Conservation (phyloP, 2,113 vertebrate species). For the Manacus vitellinus region DNA sequence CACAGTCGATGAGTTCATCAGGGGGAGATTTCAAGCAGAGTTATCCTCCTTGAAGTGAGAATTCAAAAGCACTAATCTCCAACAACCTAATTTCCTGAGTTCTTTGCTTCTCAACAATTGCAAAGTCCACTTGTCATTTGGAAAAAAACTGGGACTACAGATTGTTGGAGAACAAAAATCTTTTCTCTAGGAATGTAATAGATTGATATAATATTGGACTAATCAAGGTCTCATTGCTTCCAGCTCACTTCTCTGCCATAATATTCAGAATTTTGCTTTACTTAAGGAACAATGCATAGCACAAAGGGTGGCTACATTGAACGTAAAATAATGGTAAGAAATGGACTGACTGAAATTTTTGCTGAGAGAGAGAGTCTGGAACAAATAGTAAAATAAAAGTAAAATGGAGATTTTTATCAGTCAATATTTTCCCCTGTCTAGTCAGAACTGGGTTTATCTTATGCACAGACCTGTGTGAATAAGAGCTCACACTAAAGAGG, state of each 20-base stretch:
- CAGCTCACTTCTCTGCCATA: background rate
- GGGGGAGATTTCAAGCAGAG: background rate
- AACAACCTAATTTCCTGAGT: background rate
- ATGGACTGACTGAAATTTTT: background rate
- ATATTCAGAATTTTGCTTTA: background rate
- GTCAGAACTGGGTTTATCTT: background rate
- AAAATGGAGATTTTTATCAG: background rate
- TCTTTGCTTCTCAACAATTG: background rate
- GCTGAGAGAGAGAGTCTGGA: background rate
- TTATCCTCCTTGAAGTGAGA: background rate
- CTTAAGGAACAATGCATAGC: background rate
- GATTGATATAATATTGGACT: background rate
- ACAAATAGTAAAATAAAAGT: background rate
- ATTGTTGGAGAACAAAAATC: background rate
- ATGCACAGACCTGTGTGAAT: background rate
- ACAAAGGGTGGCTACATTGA: accelerated
- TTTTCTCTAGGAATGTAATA: background rate
- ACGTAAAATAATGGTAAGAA: background rate
- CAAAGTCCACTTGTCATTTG: background rate
- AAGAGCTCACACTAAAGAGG: background rate
- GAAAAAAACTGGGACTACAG: background rate
- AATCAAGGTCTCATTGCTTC: background rate
- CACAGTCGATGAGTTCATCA: background rate
- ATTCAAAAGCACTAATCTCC: background rate
- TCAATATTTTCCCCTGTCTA: background rate